phyloP scores from a whole-genome alignment of 2,888 invertebrate genomes.

The Sesia apiformis region DNA sequence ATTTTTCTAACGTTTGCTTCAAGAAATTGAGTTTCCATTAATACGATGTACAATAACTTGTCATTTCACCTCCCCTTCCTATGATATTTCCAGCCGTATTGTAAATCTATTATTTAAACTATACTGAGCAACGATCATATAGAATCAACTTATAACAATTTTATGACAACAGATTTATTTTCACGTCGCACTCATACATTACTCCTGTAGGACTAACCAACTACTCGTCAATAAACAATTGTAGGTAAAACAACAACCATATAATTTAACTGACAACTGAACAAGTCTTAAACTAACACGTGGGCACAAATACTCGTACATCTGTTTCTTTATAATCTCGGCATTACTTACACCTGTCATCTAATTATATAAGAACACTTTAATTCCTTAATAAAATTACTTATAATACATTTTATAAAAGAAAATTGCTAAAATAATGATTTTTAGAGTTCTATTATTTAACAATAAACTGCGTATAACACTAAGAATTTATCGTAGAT shows the following conservation, averaged over 20 bases:
- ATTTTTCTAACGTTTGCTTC: no score
- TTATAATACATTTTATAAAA: constrained; percentile 1
- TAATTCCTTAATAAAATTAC: constrained; percentile 40
- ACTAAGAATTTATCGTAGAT: constrained; percentile 19
- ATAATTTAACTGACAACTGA: not conserved
- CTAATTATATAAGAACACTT: constrained; percentile 68
- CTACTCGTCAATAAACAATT: not conserved
- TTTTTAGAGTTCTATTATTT: not conserved
- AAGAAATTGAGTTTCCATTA: no score
- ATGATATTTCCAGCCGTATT: not conserved
- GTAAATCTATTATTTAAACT: constrained; percentile 10
- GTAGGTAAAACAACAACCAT: not conserved
- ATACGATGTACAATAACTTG: no score
- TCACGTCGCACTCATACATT: no score
- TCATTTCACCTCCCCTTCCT: no score
- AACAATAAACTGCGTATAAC: not conserved
- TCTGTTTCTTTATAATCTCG: constrained; percentile 7
- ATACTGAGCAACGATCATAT: constrained; percentile 36
- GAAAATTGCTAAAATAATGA: not conserved
- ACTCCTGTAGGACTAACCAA: no score
- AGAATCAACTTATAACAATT: constrained; percentile 28
- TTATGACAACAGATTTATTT: constrained; percentile 10
- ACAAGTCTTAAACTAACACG: not conserved
- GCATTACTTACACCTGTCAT: constrained; percentile 23
- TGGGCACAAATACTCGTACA: not conserved